Evolutionary conservation across 2,888 invertebrate species (phyloP).

Genomic region (Drosophila neotestacea): DNA sequence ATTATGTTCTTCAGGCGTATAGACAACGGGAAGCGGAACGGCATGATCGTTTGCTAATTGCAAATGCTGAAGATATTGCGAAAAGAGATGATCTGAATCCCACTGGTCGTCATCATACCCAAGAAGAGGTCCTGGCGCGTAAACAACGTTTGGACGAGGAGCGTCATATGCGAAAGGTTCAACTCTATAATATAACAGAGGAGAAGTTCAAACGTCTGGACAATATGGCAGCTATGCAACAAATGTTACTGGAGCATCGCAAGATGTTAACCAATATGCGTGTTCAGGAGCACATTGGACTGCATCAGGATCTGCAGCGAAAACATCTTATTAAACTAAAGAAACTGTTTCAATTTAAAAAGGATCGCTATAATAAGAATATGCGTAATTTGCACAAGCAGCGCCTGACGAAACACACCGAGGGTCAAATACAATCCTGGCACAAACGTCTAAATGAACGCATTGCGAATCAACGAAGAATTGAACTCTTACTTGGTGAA

Average conservation of each 20-base stretch:
- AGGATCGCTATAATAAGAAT: conserved; percentile 77
- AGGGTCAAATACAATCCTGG: conserved; percentile 78
- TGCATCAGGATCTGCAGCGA: conserved; percentile 75
- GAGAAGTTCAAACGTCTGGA: conserved; percentile 70
- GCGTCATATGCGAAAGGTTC: conserved; percentile 58
- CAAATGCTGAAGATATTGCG: conserved; percentile 82
- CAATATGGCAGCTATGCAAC: conserved; percentile 55
- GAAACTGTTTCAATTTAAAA: conserved; percentile 81
- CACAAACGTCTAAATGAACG: conserved; percentile 77
- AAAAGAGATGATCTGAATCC: conserved; percentile 72
- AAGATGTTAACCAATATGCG: conserved; percentile 73
- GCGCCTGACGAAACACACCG: conserved; percentile 50
- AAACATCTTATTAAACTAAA: conserved; percentile 83
- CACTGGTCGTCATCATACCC: conserved; percentile 60
- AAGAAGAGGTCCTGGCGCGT: conserved; percentile 66
- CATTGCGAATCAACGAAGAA: conserved; percentile 70
- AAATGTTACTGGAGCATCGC: conserved; percentile 66
- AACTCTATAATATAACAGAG: conserved; percentile 58
- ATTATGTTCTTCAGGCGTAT: conserved; percentile 85
- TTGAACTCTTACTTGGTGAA: conserved; percentile 53
- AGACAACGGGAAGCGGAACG: conserved; percentile 77
- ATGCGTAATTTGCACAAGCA: conserved; percentile 57
- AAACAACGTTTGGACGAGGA: conserved; percentile 67
- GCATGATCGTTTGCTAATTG: conserved; percentile 77
- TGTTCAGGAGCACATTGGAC: conserved; percentile 68